phyloP scores from a whole-genome alignment of 2,888 invertebrate species.

The Pteria penguin region DNA sequence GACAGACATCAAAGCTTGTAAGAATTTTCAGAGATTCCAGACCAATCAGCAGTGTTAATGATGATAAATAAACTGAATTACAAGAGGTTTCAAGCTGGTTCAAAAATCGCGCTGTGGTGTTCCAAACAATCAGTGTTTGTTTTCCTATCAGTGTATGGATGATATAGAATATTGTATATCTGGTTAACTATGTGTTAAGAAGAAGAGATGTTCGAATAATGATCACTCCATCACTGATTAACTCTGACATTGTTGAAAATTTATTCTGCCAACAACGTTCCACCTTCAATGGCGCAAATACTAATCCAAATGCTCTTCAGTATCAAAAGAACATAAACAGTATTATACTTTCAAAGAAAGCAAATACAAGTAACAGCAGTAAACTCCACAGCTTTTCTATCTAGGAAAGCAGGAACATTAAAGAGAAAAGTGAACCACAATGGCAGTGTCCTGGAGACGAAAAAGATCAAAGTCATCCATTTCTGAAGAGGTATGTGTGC shows the following conservation, averaged over 20 bases:
- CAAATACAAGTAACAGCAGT: no score
- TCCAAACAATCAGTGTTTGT: not conserved
- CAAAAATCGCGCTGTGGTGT: not conserved
- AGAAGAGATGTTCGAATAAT: not conserved
- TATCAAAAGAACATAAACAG: not conserved
- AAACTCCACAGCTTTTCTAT: no score
- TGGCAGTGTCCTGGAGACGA: no score
- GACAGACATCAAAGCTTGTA: conserved; percentile 1
- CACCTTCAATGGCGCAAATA: not conserved
- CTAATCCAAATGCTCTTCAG: not conserved
- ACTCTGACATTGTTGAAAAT: not conserved
- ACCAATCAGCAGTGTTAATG: not conserved
- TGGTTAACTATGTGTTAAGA: not conserved
- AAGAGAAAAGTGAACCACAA: no score
- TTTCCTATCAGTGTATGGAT: not conserved
- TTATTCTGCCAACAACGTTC: not conserved
- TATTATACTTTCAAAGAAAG: not conserved
- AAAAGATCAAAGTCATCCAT: no score
- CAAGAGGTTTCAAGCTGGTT: conserved; percentile 6
- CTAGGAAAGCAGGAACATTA: no score
- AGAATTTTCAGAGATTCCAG: conserved; percentile 1
- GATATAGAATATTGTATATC: not conserved
- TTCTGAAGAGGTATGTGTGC: no score
- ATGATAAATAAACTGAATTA: not conserved
- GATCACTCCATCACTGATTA: not conserved